A percentile compares a stretch with the other conserved stretches of the same genome.
Evolutionary conservation across 1,140 invertebrate genomes (phyloP).

Genomic region (Lepidurus apus): DNA sequence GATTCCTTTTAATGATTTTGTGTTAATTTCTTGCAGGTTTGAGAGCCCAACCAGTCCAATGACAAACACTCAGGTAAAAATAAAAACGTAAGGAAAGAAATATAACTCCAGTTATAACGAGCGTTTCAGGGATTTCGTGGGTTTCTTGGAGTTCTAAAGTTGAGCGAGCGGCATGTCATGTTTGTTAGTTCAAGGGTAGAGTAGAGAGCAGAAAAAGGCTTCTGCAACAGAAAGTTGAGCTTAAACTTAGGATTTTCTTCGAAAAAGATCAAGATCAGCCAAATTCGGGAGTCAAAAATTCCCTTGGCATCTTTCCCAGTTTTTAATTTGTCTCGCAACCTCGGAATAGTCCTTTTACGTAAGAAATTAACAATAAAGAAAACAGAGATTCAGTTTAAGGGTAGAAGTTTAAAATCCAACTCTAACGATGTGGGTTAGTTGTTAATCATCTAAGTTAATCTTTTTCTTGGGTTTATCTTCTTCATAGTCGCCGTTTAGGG

Average conservation of each 20-base stretch:
- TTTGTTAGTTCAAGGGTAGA: not conserved
- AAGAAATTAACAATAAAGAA: too few relatives aligned
- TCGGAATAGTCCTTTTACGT: not conserved
- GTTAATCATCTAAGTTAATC: not conserved
- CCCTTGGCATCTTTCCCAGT: not conserved
- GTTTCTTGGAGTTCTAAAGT: not conserved
- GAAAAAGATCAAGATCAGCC: not conserved
- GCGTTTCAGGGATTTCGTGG: not conserved
- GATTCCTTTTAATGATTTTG: too few relatives aligned
- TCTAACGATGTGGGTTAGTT: not conserved
- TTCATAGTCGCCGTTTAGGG: conserved; percentile 71
- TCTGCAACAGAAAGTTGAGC: not conserved
- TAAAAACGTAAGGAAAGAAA: too few relatives aligned
- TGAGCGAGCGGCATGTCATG: not conserved
- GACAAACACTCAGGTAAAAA: too few relatives aligned
- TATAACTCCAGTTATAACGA: too few relatives aligned
- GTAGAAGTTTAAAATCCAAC: not conserved
- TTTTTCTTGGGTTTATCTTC: conserved; percentile 35
- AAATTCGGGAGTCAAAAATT: not conserved
- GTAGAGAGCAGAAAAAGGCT: not conserved
- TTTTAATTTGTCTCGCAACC: not conserved
- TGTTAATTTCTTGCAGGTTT: too few relatives aligned
- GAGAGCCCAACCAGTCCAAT: too few relatives aligned
- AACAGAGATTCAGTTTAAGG: too few relatives aligned
- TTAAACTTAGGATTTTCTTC: not conserved